These are phyloP conservation scores for Caenorhabditis panamensis DNA, from an alignment of 2,888 invertebrate species.

Conservation along the genomic window DNA sequence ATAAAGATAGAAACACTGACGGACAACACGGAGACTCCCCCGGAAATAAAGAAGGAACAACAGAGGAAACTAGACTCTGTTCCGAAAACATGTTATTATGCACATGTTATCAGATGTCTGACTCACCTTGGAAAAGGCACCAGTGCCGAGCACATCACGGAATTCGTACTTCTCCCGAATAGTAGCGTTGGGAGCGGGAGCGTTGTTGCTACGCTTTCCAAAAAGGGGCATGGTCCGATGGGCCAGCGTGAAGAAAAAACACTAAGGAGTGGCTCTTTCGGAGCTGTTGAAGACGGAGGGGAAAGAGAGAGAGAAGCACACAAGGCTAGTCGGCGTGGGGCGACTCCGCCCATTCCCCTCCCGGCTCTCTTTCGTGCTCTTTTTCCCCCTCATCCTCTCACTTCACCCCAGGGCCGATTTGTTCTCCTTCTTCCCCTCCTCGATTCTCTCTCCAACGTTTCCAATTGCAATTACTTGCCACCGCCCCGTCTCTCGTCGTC, in stretches of 20 bases:
- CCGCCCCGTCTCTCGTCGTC: slow-evolving; percentile 17
- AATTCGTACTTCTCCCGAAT: slow-evolving; percentile 79
- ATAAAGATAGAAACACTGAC: slow-evolving; percentile 10
- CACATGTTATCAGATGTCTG: too few species aligned
- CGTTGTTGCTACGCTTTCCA: slow-evolving; percentile 63
- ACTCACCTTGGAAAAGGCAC: slow-evolving; percentile 79
- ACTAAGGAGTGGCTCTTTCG: slow-evolving; percentile 37
- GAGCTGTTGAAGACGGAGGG: slow-evolving; percentile 33
- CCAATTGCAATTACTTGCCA: slow-evolving; percentile 53
- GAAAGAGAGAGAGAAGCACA: slow-evolving; percentile 32
- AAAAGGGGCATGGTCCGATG: slow-evolving; percentile 67
- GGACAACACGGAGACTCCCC: neutral
- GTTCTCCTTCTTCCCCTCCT: slow-evolving; percentile 15
- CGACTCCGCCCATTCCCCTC: slow-evolving; percentile 30
- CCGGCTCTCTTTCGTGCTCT: slow-evolving; percentile 31
- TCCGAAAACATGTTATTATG: neutral
- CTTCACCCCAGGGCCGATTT: slow-evolving; percentile 12
- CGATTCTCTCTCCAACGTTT: slow-evolving; percentile 18
- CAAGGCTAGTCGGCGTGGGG: slow-evolving; percentile 18
- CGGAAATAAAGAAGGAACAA: neutral
- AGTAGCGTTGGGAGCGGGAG: slow-evolving; percentile 44
- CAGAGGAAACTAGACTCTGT: slow-evolving; percentile 2
- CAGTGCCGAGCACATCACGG: slow-evolving; percentile 80
- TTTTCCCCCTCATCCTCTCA: slow-evolving; percentile 25
- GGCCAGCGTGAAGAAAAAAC: slow-evolving; percentile 3